Conservation (phyloP, 2,888 invertebrate species). For the Colostygia pectinataria region DNA sequence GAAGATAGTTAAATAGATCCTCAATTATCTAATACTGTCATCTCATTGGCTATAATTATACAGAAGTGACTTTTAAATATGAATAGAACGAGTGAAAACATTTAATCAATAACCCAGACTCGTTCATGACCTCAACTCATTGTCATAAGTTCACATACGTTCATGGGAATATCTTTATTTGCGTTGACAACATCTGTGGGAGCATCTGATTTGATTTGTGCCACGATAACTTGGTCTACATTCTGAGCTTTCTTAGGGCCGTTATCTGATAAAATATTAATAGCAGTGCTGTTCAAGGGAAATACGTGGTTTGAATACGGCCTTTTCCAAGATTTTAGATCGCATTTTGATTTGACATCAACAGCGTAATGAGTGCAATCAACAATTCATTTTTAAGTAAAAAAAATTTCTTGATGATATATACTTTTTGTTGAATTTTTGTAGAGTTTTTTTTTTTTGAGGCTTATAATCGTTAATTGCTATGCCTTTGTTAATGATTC, state of each 20-base stretch:
- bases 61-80: neutral
- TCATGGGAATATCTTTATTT: slow-evolving; percentile 21
- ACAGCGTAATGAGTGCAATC: too few relatives aligned
- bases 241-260: slow-evolving; percentile 21
- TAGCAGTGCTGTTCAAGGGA: neutral
- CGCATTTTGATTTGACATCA: too few relatives aligned
- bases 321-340: neutral
- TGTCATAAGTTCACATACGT: slow-evolving; percentile 12
- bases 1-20: neutral
- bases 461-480: neutral
- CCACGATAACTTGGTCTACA: slow-evolving; percentile 39
- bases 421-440: neutral
- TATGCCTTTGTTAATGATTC: too few relatives aligned
- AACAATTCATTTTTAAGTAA: neutral
- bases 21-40: neutral
- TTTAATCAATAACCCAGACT: slow-evolving; percentile 6
- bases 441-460: neutral
- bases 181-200: slow-evolving; percentile 15
- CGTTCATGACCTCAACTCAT: slow-evolving; percentile 5
- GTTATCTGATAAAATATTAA: neutral
- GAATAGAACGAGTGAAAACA: slow-evolving; percentile 8
- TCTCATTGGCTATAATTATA: neutral
- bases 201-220: slow-evolving; percentile 37
- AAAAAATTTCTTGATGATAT: slow-evolving; percentile 5
- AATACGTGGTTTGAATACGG: neutral